Evolutionary conservation across 2,888 invertebrate genomes (phyloP), one percentile per base, ranked within the genome.

Genomic region (Lithodes maja): DNA sequence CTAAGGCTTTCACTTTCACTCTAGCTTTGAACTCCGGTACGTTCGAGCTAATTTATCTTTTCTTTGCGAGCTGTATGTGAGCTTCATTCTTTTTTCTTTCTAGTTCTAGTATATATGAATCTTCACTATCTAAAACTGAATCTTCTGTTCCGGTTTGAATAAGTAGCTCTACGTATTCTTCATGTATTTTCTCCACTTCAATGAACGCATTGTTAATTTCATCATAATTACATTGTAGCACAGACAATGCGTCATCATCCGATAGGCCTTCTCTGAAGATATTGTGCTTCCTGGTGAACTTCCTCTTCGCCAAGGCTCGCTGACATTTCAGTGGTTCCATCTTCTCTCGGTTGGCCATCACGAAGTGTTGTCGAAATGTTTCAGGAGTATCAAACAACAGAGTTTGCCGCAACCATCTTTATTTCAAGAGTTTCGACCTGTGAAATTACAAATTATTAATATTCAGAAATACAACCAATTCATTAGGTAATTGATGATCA

Each of bases 331-430:
- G 12, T n/a, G 7, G 71, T 71, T 71, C 71, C 71, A 79, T 53
- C n/a, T 53, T 17, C 5, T 9, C n/a, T n/a, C 15, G 53, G 1
- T 2, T 2, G 3, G 1, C 54, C n/a, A 79, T 53, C 77, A 33
- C 77, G n/a, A 49, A 12, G 9, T 49, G 9, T 77, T 77, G 77
- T 77, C 52, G 52, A 77, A 77, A 49, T 77, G 49, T 77, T 49
- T 77, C 77, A 12, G 61, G 61, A 61, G 61, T 61, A 5, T 12
- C 61, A 61, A 33, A 33, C 33, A 33, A 33, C 33, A 33, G 33
- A 33, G 33, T 33, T 33, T 33, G 33, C 33, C 33, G 33, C 33
- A 33, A 33, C 33, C 33, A 33, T 33, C 33, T 33, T 33, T 33
- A 33, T 33, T 33, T 33, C 33, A 33, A 33, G 33, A 33, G 33